Evolutionary conservation across 2,888 invertebrate species (phyloP).

Genomic region (Erynnis tages): DNA sequence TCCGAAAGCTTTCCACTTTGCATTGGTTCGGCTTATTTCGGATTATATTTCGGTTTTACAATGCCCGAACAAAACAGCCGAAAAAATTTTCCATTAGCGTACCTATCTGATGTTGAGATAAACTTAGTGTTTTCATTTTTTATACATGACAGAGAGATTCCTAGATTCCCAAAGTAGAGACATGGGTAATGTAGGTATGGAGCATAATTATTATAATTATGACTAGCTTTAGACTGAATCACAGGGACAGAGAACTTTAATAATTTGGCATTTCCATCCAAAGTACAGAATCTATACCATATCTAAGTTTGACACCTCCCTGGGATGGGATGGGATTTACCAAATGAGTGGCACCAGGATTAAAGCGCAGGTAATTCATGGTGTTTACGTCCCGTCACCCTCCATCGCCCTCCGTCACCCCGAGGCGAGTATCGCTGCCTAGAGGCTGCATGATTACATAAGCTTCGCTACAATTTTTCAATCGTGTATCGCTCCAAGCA

Average conservation of each 20-base stretch:
- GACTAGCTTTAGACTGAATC: too few relatives aligned
- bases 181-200: too few relatives aligned
- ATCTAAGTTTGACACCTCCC: not conserved
- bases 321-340: not conserved
- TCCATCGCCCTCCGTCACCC: conserved; percentile 37
- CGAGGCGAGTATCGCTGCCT: conserved; percentile 42
- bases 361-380: conserved; percentile 16
- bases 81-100: too few relatives aligned
- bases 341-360: conserved; percentile 1
- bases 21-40: not conserved
- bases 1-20: conserved; percentile 1
- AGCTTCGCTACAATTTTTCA: conserved; percentile 73
- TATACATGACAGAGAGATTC: too few relatives aligned
- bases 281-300: too few relatives aligned
- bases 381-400: conserved; percentile 17
- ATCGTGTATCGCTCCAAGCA: conserved; percentile 62
- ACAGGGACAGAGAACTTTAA: too few relatives aligned
- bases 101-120: too few relatives aligned
- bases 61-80: not conserved
- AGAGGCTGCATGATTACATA: conserved; percentile 63
- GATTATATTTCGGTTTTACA: not conserved
- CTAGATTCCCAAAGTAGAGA: too few relatives aligned
- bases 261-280: too few relatives aligned
- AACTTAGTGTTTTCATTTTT: too few relatives aligned
- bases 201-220: too few relatives aligned